phyloP scores from a whole-genome alignment of 1,140 invertebrate genomes.

The Drosophila parvula region DNA sequence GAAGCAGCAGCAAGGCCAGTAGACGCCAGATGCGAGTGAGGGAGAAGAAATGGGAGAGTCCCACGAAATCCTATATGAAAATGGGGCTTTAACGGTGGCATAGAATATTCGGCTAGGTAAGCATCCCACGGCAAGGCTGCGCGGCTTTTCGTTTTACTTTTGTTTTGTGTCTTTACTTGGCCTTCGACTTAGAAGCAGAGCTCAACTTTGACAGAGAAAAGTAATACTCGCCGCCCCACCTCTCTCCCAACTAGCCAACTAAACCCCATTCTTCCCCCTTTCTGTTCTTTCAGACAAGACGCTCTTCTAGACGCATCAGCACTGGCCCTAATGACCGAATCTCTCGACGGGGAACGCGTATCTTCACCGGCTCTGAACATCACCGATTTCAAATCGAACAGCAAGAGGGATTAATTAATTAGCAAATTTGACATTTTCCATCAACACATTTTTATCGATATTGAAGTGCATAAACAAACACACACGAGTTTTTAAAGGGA shows the following conservation, averaged over 20 bases:
- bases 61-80: constrained; percentile 50
- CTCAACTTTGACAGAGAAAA: constrained; percentile 76
- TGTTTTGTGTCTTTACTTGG: constrained; percentile 59
- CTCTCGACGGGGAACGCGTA: constrained; percentile 2
- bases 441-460: constrained; percentile 72
- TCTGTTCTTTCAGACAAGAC: constrained; percentile 41
- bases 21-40: constrained; percentile 35
- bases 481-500: constrained; percentile 68
- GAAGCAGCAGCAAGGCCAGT: constrained; percentile 51
- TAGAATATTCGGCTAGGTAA: constrained; percentile 75
- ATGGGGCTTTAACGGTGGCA: constrained; percentile 65
- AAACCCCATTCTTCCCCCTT: background rate
- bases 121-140: constrained; percentile 68
- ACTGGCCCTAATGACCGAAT: background rate
- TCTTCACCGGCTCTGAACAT: constrained; percentile 45
- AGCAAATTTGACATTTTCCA: constrained; percentile 70
- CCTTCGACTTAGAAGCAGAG: constrained; percentile 64
- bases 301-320: constrained; percentile 17
- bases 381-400: constrained; percentile 51
- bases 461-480: constrained; percentile 53
- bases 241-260: background rate
- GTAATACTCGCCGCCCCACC: constrained; percentile 41
- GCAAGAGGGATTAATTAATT: constrained; percentile 48
- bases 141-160: constrained; percentile 59
- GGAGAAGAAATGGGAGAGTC: constrained; percentile 41